Conservation (phyloP, 2,888 invertebrate species). For the Diarsia mendica region DNA sequence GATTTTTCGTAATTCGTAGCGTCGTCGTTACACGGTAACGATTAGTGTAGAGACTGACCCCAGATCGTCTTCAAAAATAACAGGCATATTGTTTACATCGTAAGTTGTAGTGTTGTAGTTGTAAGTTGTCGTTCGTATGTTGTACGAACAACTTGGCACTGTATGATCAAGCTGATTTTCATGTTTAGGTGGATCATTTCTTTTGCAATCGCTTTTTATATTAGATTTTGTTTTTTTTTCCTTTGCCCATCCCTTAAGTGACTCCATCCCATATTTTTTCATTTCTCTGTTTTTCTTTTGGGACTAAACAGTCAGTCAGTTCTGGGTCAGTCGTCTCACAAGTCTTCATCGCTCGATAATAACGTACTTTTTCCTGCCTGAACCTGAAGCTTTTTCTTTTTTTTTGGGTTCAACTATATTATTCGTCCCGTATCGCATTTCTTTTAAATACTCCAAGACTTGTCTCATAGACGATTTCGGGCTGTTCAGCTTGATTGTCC, state of each 20-base stretch:
- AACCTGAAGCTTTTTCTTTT: constrained; percentile 2
- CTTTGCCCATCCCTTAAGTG: background rate
- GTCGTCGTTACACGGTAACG: too few relatives aligned
- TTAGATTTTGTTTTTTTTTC: background rate
- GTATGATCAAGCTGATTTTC: constrained; percentile 1
- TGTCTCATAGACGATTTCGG: constrained; percentile 2
- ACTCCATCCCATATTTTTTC: background rate
- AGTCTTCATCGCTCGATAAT: background rate
- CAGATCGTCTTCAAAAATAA: too few relatives aligned
- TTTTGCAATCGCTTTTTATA: background rate
- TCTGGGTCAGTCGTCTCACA: constrained; percentile 1
- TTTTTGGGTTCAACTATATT: constrained; percentile 4
- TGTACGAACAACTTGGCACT: background rate
- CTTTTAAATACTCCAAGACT: background rate
- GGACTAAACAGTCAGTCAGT: background rate
- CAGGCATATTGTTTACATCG: too few relatives aligned
- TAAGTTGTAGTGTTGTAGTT: too few relatives aligned
- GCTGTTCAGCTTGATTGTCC: background rate
- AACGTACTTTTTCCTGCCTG: constrained; percentile 8
- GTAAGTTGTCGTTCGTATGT: background rate
- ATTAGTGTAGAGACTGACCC: too few relatives aligned
- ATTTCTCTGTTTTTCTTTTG: background rate
- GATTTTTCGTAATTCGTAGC: too few relatives aligned
- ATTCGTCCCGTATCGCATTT: background rate
- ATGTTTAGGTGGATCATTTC: background rate